Base-by-base conservation (phyloP, 2,888 invertebrate species). In the Stenolophus ochropezus region DNA sequence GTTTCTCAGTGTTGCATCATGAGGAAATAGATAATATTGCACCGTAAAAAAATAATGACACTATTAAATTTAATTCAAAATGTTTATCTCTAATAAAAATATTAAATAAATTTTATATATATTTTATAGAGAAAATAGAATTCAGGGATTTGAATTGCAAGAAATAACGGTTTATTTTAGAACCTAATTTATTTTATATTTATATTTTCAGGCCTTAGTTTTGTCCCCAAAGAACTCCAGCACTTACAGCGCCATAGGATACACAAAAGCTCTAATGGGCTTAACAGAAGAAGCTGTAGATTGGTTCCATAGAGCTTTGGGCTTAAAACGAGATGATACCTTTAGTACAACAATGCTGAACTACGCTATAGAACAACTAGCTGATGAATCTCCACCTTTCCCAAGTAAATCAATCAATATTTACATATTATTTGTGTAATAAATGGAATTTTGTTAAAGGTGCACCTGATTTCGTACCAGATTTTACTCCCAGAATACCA, bases 271-370 rank as follows among this genome's bases (percentile, higher is more conserved):
- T 1, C 90, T 98, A 58, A 93, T 93, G 89, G 96, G 95, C 0
- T 91, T 94, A 82, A 92, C 91, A 47, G 90, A 92, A 56, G 91
- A 92, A 84, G 89, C 89, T 0, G 88, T 89, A 1, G 88, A 89
- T 84, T 89, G 95, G 87, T 96, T 98, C 86, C 98, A 98, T 88
- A 94, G 96, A 88, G 97, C 98, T 71, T 91, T 98, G 33, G 95
- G 97, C 0, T 90, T 95, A 23, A 93, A 95, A 85, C 92, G 97
- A 20, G 97, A 98, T 87, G 96, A 98, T 87, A 96, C 96, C 11
- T 96, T 98, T 84, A 96, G 97, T 49, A 94, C 96, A 0, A 96
- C 97, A 0, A 94, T 98, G 92, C 90, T 98, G 49, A 95, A 94
- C 83, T 93, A 94, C 82, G 93, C 95, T 4, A 92, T 96, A 80